Evolutionary conservation across 1,140 invertebrate genomes (phyloP), one percentile per base, ranked within the genome.

Genomic region (Danaus plexippus): DNA sequence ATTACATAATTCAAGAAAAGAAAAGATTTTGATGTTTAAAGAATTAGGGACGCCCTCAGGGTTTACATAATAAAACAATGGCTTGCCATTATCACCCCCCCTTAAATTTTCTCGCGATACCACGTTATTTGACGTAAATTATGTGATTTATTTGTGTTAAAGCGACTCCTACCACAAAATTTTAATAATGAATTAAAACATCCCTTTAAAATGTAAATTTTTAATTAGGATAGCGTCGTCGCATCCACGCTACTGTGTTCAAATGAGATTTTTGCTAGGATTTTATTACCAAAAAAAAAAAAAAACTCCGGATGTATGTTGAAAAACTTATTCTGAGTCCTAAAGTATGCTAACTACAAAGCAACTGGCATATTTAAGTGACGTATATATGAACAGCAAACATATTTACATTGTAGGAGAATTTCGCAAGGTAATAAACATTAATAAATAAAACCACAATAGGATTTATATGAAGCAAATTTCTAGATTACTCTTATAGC

Each of bases 101-200:
- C 57, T 56, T 59, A 32, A 32, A 32, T 32, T 63, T 62, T 69
- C 61, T 57, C 57, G 57, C 54, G 59, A 77, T 78, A 75, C 77
- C 75, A 73, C 73, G 65, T 76, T 75, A 77, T 77, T 71, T 68
- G 66, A 73, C 67, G 62, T 76, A 67, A 81, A 71, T 77, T 69
- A 77, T 73, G 68, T 72, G 71, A 71, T 73, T 78, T 75, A 76
- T 76, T 74, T 63, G 53, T 69, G 63, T 69, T 71, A 73, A 75
- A 78, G 69, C 77, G 71, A 80, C 69, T 69, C 59, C 69, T 47
- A 61, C 76, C 77, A 67, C 78, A 54, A 79, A 78, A 81, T 78
- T 85, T 81, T 85, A 81, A 85, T 85, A 81, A 85, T 82, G 71
- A 82, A 83, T 79, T 75, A 76, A 80, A 78, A 78, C 68, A 79